Evolutionary conservation across 2,113 vertebrate species (phyloP).

Genomic region (Myiagra hebetior): DNA sequence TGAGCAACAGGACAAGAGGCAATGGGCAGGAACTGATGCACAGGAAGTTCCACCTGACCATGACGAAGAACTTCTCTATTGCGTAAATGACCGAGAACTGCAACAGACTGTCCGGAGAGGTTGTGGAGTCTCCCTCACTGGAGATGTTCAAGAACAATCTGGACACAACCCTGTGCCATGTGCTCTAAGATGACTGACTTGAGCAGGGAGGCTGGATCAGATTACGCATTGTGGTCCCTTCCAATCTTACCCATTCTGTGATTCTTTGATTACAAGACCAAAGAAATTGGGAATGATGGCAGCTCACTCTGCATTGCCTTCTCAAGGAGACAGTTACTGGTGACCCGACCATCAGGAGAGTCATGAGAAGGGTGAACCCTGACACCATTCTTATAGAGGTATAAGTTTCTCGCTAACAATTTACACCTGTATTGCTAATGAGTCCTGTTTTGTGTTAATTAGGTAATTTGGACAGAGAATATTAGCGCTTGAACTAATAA

Average conservation of each 20-base stretch:
- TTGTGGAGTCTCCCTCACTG: background rate
- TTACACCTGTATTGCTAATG: background rate
- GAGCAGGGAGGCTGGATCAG: background rate
- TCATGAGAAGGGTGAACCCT: background rate
- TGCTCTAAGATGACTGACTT: too few species aligned
- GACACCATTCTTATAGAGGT: background rate
- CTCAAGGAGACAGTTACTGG: background rate
- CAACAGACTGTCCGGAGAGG: too few species aligned
- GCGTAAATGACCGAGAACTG: fast-evolving
- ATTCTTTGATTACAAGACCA: background rate
- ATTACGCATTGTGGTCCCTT: too few species aligned
- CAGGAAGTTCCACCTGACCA: background rate
- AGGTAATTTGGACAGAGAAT: background rate
- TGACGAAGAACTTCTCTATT: background rate
- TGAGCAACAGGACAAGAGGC: background rate
- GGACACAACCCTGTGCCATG: too few species aligned
- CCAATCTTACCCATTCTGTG: background rate
- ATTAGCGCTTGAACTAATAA: background rate
- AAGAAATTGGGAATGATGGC: background rate
- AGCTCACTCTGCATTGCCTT: fast-evolving
- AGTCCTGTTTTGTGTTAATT: background rate
- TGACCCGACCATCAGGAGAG: background rate
- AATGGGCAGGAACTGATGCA: background rate
- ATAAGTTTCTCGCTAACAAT: background rate
- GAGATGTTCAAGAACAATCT: fast-evolving